These are phyloP conservation scores for Xiphophorus hellerii DNA, from an alignment of 2,113 vertebrate species.

Conservation along the genomic window DNA sequence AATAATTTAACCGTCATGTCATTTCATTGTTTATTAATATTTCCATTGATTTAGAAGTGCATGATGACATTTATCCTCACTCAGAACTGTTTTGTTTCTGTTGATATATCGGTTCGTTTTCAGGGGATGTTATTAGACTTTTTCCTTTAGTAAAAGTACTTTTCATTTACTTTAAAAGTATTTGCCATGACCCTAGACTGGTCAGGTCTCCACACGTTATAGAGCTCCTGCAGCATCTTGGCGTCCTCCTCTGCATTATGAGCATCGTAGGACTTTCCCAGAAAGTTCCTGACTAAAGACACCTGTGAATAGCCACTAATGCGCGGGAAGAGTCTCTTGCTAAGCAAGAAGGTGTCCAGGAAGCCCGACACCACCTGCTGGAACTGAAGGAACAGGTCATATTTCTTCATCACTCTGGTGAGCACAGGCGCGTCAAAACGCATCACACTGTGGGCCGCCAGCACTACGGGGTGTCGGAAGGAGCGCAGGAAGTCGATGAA, in stretches of 20 bases:
- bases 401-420: conserved; percentile 42
- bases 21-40: background rate
- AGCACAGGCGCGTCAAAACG: conserved; percentile 71
- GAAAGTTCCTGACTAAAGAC: conserved; percentile 52
- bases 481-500: conserved; percentile 70
- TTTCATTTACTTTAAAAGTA: background rate
- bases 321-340: conserved; percentile 17
- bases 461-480: conserved; percentile 57
- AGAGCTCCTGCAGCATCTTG: conserved; percentile 64
- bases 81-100: too few relatives aligned
- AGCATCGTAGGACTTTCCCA: conserved; percentile 54
- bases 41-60: background rate
- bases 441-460: conserved; percentile 69
- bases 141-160: background rate
- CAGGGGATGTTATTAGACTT: background rate
- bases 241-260: conserved; percentile 72
- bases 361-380: conserved; percentile 37
- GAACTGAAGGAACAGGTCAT: conserved; percentile 48
- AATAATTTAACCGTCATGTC: background rate
- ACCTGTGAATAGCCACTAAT: conserved; percentile 40
- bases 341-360: conserved; percentile 71
- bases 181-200: fast-evolving
- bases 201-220: conserved; percentile 2
- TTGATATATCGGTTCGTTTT: background rate
- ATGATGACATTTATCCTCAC: background rate